Evolutionary conservation across 2,888 invertebrate species (phyloP), one percentile per base, ranked within the genome.

Genomic region (Apamea sordens): DNA sequence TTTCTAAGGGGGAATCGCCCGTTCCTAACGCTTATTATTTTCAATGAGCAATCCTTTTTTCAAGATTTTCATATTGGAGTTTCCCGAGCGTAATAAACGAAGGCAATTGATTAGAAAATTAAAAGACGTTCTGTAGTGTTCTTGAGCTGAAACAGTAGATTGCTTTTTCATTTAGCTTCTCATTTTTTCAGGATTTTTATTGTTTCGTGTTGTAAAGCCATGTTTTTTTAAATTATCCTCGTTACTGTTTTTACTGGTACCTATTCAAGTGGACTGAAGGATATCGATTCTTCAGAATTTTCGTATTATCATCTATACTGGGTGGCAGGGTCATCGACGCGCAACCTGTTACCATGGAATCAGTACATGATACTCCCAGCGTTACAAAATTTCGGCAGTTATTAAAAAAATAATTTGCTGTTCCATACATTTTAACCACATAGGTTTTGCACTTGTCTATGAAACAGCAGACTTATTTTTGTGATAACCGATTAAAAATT

Each of bases 81-180:
- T 65, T 50, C 32, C 28, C 28, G 47, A 28, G 53, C 56, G 41
- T 65, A 73, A 70, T 83, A 41, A 61, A 68, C 53, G 63, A 56
- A 82, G 24, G 73, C 61, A 86, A 86, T 82, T 83, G 83, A 86
- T 83, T 76, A 72, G 76, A 82, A 86, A 83, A 82, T 68, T 71
- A 68, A 82, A 76, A 59, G 24, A 28, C 36, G 4, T 63, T 44
- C 53, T 85, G 61, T 63, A 73, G 63, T 82, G 59, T 61, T 47
- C 50, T 86, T 81, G 47, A 71, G 24, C 67, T 67, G 47, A 63
- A 71, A 59, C 32, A 21, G 41, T 24, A 21, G 56, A 67, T 80
- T 73, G n/a, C 11, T 61, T 81, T 50, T 69, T 44, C 0, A 85
- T 70, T 80, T 69, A 44, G 28, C 32, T 56, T 64, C 15, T 24